Evolutionary conservation across 2,888 invertebrate genomes (phyloP), one percentile per base, ranked within the genome.

Genomic region (Caenorhabditis sulstoni): DNA sequence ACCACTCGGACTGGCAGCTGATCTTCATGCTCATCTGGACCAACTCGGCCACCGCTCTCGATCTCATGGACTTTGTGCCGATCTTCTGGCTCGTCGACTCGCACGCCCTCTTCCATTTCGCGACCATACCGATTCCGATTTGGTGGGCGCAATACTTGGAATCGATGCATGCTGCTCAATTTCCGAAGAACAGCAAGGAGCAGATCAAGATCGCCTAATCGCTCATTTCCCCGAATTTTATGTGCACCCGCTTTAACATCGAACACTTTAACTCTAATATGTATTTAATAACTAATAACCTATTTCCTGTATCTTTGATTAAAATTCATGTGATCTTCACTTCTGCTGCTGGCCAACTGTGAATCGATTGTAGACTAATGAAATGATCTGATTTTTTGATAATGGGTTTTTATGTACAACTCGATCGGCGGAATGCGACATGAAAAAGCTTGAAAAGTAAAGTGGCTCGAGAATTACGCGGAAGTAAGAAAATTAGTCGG

Each of bases 51-150:
- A 67, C 81, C 8, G 68, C 77, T 0, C 79, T 87, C 23, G 88
- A 87, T 64, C 37, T 88, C n/a, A 55, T 87, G 45, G 88, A 88
- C 49, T 88, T 88, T 53, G 29, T 77, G 12, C 88, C 88, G 9
- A 52, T 87, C n/a, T 81, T 81, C 44, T 87, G 86, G 85, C 71
- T 79, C 9, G 59, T 88, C 57, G 88, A 88, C 59, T 85, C 88
- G 2, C 88, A 88, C 62, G 77, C 87, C 1, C 71, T 88, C 2
- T 88, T 88, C 65, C 88, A 88, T 65, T 49, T 87, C 18, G 79
- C 79, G 3, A 87, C 88, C 11, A 64, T 87, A 9, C 88, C 88
- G 8, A 81, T 86, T 20, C 86, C 86, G 7, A 45, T 85, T 9
- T 79, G 81, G 66, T 78, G 84, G 57, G 75, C 67, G 22, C 44